Percentiles rank a stretch among this genome's conserved stretches.
Evolutionary conservation across 2,888 invertebrate species (phyloP).

Genomic region (Cryptus viduatorius): DNA sequence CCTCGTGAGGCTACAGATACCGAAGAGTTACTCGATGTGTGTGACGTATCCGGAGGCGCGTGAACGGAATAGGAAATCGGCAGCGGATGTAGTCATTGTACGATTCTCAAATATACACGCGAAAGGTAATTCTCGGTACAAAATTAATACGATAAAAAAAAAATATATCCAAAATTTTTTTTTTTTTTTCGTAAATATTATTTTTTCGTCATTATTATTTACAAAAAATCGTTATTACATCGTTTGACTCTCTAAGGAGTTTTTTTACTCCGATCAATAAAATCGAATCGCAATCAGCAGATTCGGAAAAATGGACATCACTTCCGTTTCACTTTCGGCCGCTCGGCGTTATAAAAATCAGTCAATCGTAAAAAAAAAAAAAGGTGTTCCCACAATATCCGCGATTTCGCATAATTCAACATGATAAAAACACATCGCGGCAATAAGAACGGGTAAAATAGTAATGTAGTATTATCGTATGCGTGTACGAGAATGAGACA

Average conservation of each 20-base stretch:
- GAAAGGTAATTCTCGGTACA: conserved; percentile 6
- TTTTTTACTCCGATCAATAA: not conserved
- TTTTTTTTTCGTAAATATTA: too few species aligned
- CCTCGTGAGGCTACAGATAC: conserved; percentile 28
- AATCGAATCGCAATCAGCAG: conserved; percentile 11
- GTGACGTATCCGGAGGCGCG: conserved; percentile 64
- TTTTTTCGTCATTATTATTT: too few species aligned
- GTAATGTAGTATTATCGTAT: conserved; percentile 21
- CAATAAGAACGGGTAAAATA: conserved; percentile 23
- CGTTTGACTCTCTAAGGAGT: not conserved
- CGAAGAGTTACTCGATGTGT: not conserved
- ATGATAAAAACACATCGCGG: not conserved
- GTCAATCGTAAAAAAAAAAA: conserved; percentile 12
- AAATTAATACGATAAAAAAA: conserved; percentile 8
- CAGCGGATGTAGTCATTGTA: conserved; percentile 67
- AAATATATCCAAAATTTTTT: too few species aligned
- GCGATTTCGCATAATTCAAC: conserved; percentile 50
- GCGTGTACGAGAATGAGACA: conserved; percentile 38
- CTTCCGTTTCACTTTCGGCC: conserved; percentile 75
- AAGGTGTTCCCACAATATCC: conserved; percentile 22
- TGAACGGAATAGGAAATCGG: conserved; percentile 69
- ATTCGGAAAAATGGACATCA: conserved; percentile 67
- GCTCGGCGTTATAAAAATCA: conserved; percentile 73
- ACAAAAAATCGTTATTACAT: too few species aligned
- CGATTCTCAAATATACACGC: conserved; percentile 53